These are phyloP conservation scores for Grapholita molesta DNA, from an alignment of 1,140 invertebrate genomes.

Conservation along the genomic window DNA sequence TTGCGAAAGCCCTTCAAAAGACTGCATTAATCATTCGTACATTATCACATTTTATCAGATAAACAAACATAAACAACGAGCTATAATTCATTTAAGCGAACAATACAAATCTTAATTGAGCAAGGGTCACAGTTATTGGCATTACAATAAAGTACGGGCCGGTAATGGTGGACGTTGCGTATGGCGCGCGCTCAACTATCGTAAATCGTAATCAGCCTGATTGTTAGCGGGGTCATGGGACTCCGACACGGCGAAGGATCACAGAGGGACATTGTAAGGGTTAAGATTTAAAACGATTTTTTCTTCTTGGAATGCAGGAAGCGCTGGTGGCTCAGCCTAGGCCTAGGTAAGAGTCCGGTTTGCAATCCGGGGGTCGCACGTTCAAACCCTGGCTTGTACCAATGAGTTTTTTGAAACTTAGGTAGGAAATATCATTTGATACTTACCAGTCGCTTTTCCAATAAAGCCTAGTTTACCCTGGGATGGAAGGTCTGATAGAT, in stretches of 20 bases:
- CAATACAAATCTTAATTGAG: constrained; percentile 16
- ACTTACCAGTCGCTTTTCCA: no score
- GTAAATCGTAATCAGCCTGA: constrained; percentile 16
- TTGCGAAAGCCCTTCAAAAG: not conserved
- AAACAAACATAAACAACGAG: constrained; percentile 4
- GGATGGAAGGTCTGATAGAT: no score
- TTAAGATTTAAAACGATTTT: not conserved
- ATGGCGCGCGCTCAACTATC: not conserved
- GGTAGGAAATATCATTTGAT: no score
- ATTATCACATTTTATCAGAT: not conserved
- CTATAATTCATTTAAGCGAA: constrained; percentile 14
- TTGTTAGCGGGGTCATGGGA: constrained; percentile 10
- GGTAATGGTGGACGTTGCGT: not conserved
- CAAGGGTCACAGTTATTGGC: constrained; percentile 13
- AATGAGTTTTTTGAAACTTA: no score
- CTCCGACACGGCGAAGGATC: not conserved
- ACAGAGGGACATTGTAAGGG: not conserved
- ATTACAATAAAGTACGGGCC: not conserved
- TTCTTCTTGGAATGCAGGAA: no score
- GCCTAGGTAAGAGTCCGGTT: no score
- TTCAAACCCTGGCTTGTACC: no score
- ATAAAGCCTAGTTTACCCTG: no score
- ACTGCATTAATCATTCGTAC: not conserved
- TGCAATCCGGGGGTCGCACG: no score
- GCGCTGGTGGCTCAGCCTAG: no score